Evolutionary conservation across 2,888 invertebrate species (phyloP).

Genomic region (Aleiodes leptofemur): DNA sequence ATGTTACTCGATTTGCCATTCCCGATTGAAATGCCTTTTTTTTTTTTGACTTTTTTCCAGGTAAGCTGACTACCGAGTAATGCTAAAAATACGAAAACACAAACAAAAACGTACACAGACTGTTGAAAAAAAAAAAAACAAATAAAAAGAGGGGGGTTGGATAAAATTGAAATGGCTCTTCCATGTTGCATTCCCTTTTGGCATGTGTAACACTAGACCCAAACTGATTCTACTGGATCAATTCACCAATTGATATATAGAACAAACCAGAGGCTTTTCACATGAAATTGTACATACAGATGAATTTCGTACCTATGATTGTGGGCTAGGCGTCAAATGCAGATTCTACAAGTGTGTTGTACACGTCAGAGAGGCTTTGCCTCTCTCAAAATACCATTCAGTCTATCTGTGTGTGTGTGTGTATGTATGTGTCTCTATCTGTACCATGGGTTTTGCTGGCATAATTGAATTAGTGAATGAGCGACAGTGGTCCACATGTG

Average conservation of each 20-base stretch:
- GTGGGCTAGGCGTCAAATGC: constrained; percentile 62
- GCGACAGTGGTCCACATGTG: constrained; percentile 42
- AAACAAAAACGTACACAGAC: background rate
- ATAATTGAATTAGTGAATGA: constrained; percentile 46
- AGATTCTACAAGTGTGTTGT: constrained; percentile 68
- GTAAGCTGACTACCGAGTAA: constrained; percentile 6
- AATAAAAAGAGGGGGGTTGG: too few species aligned
- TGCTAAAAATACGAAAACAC: too few species aligned
- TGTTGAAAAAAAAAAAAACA: background rate
- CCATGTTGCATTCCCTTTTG: constrained; percentile 17
- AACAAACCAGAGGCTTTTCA: background rate
- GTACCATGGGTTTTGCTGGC: constrained; percentile 16
- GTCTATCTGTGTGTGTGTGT: background rate
- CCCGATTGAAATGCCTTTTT: constrained; percentile 7
- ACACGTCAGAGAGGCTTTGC: constrained; percentile 53
- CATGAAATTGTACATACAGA: background rate
- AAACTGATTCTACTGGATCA: constrained; percentile 37
- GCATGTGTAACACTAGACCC: constrained; percentile 12
- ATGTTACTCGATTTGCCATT: constrained; percentile 1
- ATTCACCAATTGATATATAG: constrained; percentile 40
- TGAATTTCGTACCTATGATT: constrained; percentile 28
- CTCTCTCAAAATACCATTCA: constrained; percentile 24
- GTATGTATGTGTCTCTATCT: background rate
- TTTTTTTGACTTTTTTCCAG: background rate
- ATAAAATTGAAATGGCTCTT: constrained; percentile 9